Base-by-base conservation (phyloP, 2,113 vertebrate genomes). In the Phrynosoma blainvillii region DNA sequence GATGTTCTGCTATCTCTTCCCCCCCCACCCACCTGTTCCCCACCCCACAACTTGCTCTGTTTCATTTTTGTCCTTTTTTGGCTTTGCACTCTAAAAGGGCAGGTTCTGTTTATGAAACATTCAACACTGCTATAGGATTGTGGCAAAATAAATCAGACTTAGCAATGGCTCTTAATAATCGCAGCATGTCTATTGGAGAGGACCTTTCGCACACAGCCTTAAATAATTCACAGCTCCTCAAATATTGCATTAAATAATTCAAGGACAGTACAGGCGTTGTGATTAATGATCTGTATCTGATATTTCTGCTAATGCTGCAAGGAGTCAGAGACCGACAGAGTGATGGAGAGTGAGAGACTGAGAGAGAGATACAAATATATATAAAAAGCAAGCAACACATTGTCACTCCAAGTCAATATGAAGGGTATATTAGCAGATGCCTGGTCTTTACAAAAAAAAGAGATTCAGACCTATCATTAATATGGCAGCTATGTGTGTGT, bases 191-290 rank as follows among this genome's bases (percentile, higher is more conserved):
- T 93, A 92, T 95, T 70, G 80, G 87, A 92, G 90, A 91, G 89
- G 95, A 93, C 93, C 88, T 94, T 94, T 93, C 0, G 0, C 94
- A 91, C 90, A 90, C 84, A 90, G 88, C 90, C 91, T 93, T 96
- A 95, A 96, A 96, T 96, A 93, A 96, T 96, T 96, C 93, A 96
- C 88, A 93, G 71, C 88, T 0, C 0, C 87, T 93, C 93, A 94
- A 89, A 92, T 93, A 94, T 94, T 95, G 90, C 91, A 86, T 90
- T 96, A 94, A 96, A 96, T 96, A 95, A 95, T 95, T 95, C 94
- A 96, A 86, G 93, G 92, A 94, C 91, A 47, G 21, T 92, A 93
- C 91, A 93, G 91, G 74, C 85, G 91, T 89, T 89, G 91, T 95
- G 95, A 95, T 96, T 96, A 95, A 95, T 95, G 95, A 95, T 94